Base-by-base conservation (phyloP, 2,888 invertebrate genomes). In the Melinaea menophilus region DNA sequence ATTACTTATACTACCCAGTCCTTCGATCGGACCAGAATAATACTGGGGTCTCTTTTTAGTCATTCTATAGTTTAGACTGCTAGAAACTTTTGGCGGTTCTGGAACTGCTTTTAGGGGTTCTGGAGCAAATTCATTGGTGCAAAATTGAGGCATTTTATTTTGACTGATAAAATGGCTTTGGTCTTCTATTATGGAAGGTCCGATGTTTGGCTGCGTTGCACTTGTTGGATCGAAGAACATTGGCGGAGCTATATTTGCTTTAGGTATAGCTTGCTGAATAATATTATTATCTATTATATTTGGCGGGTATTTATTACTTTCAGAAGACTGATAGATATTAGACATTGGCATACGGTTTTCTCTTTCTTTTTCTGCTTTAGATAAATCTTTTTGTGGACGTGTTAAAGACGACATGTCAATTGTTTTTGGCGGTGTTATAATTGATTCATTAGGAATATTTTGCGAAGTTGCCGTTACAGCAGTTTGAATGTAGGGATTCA, bases 21-120 rank as follows among this genome's bases (percentile, higher is more conserved):
- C 88, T 74, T 85, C 88, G 22, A 91, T 90, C 3, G 91, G 90
- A 2, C 91, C 91, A 0, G 91, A 82, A 69, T 91, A 91, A 72
- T 91, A 91, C 63, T 90, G 89, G 0, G 88, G 90, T 59, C 81
- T 77, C 71, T 87, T 90, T 63, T 89, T 90, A 2, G 77, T 79
- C 84, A 90, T 81, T 67, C 90, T 84, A 63, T 79, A 90, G 68
- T 81, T 90, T 0, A 77, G 60, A 51, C 71, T 76, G n/a, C 79
- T 81, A 2, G 75, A 67, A 4, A 81, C 63, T 75, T 87, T 90
- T 2, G 90, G 90, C 7, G 89, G 90, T 73, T 86, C 84, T 2
- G 75, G 60, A 2, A 84, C 45, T 34, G 76, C 63, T 70, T 82
- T 85, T 2, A 73, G 66, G 12, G 77, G 73, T 64, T 81, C 82